Percentiles rank a stretch among this genome's conserved stretches.
Evolutionary conservation across 2,113 vertebrate species (phyloP).

Genomic region (Hassar affinis): DNA sequence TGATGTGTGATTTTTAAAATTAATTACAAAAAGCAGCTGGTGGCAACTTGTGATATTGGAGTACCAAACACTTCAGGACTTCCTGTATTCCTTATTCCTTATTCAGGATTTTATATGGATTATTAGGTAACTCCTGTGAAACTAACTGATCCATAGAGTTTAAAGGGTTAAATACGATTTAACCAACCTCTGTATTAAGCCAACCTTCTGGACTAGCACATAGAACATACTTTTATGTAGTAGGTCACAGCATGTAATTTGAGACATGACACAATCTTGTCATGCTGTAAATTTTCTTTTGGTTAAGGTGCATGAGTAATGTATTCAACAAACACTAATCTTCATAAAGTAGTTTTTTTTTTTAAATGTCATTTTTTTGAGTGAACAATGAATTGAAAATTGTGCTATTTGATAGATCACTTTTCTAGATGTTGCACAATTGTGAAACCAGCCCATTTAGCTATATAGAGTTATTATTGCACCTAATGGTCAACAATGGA

Average conservation of each 20-base stretch:
- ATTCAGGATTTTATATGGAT: background rate
- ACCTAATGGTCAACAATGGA: background rate
- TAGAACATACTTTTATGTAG: background rate
- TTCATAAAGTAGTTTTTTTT: too few species aligned
- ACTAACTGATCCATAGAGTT: background rate
- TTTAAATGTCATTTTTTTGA: too few species aligned
- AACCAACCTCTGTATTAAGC: background rate
- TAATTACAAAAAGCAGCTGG: too few species aligned
- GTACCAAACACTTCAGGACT: background rate
- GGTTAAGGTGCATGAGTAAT: too few species aligned
- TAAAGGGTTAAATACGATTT: background rate
- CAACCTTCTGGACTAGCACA: background rate
- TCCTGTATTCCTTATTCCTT: background rate
- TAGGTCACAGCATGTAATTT: background rate
- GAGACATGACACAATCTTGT: background rate
- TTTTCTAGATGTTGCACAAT: too few species aligned
- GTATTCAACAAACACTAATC: background rate
- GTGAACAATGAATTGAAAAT: too few species aligned
- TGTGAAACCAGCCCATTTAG: too few species aligned
- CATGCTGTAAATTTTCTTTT: too few species aligned
- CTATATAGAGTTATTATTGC: background rate
- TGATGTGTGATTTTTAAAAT: background rate
- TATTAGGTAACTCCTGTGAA: background rate
- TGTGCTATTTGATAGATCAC: too few species aligned
- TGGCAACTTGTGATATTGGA: too few species aligned